Evolutionary conservation across 2,113 vertebrate genomes (phyloP).

Genomic region (Peromyscus leucopus): DNA sequence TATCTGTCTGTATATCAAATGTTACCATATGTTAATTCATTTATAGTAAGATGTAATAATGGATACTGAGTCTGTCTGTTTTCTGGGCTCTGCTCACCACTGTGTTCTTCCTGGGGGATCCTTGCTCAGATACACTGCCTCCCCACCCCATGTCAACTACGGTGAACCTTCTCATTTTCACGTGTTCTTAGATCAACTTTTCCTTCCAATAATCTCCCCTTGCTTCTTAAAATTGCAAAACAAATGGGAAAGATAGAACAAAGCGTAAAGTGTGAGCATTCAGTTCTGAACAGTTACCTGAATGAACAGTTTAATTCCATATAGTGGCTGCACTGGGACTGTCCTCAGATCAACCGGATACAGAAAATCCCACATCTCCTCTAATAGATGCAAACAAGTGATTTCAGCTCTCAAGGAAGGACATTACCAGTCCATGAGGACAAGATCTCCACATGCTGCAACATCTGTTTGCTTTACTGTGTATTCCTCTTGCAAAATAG

Average conservation of each 20-base stretch:
- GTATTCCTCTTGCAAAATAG: not conserved
- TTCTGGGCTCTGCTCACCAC: not conserved
- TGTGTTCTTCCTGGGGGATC: not conserved
- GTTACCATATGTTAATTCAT: not conserved
- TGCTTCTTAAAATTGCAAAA: not conserved
- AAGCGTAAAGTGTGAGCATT: not conserved
- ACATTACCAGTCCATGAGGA: fast-evolving
- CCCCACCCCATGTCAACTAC: not conserved
- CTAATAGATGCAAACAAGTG: not conserved
- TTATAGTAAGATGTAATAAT: not conserved
- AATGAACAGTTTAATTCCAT: not conserved
- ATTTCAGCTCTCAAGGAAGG: not conserved
- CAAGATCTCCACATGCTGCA: fast-evolving
- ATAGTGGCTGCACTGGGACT: fast-evolving
- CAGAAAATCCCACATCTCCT: not conserved
- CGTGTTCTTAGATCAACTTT: not conserved
- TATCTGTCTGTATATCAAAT: too few relatives aligned
- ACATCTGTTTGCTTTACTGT: not conserved
- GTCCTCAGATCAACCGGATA: not conserved
- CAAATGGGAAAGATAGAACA: not conserved
- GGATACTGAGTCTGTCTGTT: not conserved
- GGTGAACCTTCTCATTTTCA: too few relatives aligned
- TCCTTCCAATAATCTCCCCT: not conserved
- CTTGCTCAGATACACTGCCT: not conserved
- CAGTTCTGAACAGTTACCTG: not conserved